These are phyloP conservation scores for Drosophila demipolita DNA, from an alignment of 2,888 invertebrate species.

Conservation along the genomic window DNA sequence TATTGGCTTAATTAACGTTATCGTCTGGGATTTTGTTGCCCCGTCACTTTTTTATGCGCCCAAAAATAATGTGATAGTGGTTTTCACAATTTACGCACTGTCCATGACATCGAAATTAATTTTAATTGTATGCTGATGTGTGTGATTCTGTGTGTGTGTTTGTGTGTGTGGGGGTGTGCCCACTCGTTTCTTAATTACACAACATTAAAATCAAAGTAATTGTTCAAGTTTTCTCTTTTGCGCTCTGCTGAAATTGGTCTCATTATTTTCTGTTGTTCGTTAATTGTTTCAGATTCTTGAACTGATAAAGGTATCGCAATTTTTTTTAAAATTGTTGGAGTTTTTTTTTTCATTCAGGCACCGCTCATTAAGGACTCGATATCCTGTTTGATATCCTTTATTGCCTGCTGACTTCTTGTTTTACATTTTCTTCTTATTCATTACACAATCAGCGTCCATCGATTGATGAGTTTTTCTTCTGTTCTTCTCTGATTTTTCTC, in stretches of 20 bases:
- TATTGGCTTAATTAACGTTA: conserved; percentile 78
- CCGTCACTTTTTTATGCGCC: conserved; percentile 41
- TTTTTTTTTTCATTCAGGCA: conserved; percentile 18
- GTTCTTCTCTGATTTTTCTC: background rate
- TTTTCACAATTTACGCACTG: conserved; percentile 77
- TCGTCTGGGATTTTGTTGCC: conserved; percentile 61
- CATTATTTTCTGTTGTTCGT: conserved; percentile 66
- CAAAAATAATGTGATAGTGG: conserved; percentile 79
- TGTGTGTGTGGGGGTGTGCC: background rate
- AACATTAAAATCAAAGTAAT: conserved; percentile 77
- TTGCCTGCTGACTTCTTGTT: conserved; percentile 54
- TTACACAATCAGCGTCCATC: conserved; percentile 42
- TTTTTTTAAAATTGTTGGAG: conserved; percentile 28
- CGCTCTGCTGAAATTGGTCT: conserved; percentile 59
- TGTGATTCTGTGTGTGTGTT: conserved; percentile 13
- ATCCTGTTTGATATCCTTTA: conserved; percentile 57
- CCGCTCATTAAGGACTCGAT: conserved; percentile 53
- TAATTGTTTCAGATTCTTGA: conserved; percentile 67
- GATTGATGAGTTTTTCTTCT: conserved; percentile 39
- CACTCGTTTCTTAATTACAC: conserved; percentile 34
- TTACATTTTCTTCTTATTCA: conserved; percentile 41
- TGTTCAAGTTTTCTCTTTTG: conserved; percentile 64
- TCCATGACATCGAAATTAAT: conserved; percentile 71
- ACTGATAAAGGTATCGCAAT: conserved; percentile 66
- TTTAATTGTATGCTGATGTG: conserved; percentile 64